Evolutionary conservation across 1,140 invertebrate genomes (phyloP), one percentile per base, ranked within the genome.

Genomic region (Psix sp.): DNA sequence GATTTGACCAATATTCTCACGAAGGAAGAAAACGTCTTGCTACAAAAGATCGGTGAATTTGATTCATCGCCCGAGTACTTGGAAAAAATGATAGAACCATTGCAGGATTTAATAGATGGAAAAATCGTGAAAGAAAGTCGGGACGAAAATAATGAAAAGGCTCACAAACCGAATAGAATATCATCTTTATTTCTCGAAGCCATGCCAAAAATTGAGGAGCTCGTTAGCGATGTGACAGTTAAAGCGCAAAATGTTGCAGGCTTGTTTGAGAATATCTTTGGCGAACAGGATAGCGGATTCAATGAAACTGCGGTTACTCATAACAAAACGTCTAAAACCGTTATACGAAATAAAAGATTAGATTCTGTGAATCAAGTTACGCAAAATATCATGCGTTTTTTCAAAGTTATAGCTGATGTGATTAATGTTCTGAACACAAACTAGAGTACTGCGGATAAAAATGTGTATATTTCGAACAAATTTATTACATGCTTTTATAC

Each of bases 141-240:
- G 26, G 17, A 13, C 2, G 36, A 36, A 6, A 39, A 49, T 45
- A 35, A 51, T 36, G 29, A 67, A 70, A 65, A 65, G 29, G 16
- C 48, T 36, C 39, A 26, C 5, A 20, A 56, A 9, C 45, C 65
- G 5, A 56, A 71, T 18, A 62, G 49, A 48, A 62, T 80, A n/a
- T 11, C 68, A 5, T 73, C 73, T n/a, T 63, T 81, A n/a, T 38
- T 83, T 6, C 54, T 82, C 10, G 63, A 62, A 17, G 42, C 74
- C 4, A 77, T 81, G 18, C 77, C 82, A 9, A 82, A 79, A 26
- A 35, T 83, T 6, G 45, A 77, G 43, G 56, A 49, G 20, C 68
- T 76, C 0, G 67, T 84, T 16, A 68, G 73, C 7, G 74, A 77
- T 9, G 60, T 60, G 1, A 49, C 82, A 14, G 36, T 71, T 11